Evolutionary conservation across 2,113 vertebrate genomes (phyloP).

Genomic region (Mesembrinibis cayennensis): DNA sequence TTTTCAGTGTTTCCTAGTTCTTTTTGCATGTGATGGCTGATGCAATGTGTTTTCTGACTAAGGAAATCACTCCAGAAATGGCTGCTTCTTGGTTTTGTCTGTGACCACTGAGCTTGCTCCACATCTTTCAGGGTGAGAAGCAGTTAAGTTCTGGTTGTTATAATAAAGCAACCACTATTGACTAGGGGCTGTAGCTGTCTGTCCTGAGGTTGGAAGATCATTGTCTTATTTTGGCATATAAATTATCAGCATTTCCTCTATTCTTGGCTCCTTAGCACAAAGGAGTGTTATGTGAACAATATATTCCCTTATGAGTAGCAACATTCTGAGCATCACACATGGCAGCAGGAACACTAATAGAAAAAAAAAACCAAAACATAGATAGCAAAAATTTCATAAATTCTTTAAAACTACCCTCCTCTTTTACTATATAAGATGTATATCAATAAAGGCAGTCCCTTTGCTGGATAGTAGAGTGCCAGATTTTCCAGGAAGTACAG

Average conservation of each 20-base stretch:
- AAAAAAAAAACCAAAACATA: neutral
- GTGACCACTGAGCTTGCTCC: neutral
- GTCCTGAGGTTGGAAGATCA: neutral
- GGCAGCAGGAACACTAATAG: neutral
- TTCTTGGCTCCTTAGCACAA: neutral
- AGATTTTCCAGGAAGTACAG: neutral
- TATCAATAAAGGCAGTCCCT: neutral
- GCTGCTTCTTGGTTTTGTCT: neutral
- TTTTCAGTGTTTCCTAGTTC: neutral
- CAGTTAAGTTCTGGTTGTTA: neutral
- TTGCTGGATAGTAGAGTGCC: neutral
- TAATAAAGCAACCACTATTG: neutral
- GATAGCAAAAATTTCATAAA: neutral
- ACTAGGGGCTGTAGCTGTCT: neutral
- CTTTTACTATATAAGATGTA: neutral
- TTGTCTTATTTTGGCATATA: neutral
- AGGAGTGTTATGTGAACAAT: neutral
- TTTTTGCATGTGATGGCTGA: neutral
- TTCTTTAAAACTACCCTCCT: neutral
- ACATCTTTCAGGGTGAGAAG: neutral
- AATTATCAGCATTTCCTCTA: neutral
- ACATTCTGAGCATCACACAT: neutral
- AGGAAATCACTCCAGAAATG: neutral
- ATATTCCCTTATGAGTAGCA: neutral
- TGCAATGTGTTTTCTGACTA: neutral